phyloP scores from a whole-genome alignment of 2,113 vertebrate species.

The Pachyramphus minor region DNA sequence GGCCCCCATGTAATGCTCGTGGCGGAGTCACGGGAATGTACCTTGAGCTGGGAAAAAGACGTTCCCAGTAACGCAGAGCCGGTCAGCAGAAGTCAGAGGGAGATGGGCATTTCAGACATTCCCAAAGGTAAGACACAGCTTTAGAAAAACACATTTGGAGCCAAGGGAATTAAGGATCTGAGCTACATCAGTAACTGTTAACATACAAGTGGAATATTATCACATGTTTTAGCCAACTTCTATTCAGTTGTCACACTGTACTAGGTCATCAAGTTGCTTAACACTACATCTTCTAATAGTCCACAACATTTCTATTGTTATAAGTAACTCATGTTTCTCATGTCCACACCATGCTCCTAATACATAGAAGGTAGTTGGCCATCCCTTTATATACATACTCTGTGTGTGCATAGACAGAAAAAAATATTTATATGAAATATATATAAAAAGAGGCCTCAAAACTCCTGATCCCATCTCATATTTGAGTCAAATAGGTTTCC shows the following conservation, averaged over 20 bases:
- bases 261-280: neutral
- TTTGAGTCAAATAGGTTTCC: neutral
- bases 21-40: accelerated
- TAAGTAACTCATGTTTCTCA: neutral
- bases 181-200: neutral
- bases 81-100: neutral
- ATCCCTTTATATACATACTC: neutral
- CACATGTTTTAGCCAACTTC: neutral
- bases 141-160: neutral
- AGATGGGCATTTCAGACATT: neutral
- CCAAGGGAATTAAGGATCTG: neutral
- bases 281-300: neutral
- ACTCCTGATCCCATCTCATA: neutral
- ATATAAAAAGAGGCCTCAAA: neutral
- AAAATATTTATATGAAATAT: neutral
- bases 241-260: neutral
- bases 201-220: neutral
- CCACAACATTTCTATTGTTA: neutral
- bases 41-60: neutral
- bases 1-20: accelerated
- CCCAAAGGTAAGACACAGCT: neutral
- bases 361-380: neutral
- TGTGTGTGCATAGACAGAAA: neutral
- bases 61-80: neutral
- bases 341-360: neutral